These are phyloP conservation scores for Nyctereutes procyonoides DNA, from an alignment of 2,113 vertebrate species.

Conservation along the genomic window DNA sequence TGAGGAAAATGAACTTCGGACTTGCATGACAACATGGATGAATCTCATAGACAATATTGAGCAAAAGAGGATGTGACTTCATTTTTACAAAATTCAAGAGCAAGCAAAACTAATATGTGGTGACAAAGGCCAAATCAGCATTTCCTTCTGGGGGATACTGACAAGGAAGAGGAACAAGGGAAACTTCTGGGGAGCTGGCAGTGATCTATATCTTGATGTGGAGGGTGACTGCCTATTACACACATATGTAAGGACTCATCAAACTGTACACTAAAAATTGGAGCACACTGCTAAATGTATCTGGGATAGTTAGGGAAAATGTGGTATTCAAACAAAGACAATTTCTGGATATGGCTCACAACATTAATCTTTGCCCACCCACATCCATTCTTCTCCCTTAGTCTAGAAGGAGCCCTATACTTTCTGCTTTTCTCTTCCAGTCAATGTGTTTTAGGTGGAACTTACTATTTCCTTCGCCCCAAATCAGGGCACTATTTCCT, in stretches of 20 bases:
- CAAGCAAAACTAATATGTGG: not conserved
- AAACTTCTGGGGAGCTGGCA: not conserved
- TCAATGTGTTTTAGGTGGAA: not conserved
- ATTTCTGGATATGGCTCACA: not conserved
- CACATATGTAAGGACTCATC: no score
- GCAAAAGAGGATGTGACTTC: not conserved
- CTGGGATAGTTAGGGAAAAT: not conserved
- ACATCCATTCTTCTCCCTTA: not conserved
- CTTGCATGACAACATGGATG: not conserved
- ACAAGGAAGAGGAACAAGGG: not conserved
- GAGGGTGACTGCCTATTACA: not conserved
- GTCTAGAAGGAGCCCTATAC: not conserved
- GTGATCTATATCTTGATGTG: not conserved
- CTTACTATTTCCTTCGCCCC: not conserved
- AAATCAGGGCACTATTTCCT: not conserved
- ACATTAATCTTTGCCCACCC: not conserved
- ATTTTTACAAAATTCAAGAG: constrained; percentile 41
- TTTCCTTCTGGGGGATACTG: not conserved
- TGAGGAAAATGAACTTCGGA: not conserved
- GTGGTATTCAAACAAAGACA: not conserved
- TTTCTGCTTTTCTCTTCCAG: not conserved
- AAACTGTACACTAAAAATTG: not conserved
- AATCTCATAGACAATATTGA: not conserved
- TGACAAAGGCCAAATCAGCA: not conserved
- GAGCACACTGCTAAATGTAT: not conserved